These are phyloP conservation scores for Melanaphis sacchari DNA, from an alignment of 1,140 invertebrate species.

Conservation along the genomic window DNA sequence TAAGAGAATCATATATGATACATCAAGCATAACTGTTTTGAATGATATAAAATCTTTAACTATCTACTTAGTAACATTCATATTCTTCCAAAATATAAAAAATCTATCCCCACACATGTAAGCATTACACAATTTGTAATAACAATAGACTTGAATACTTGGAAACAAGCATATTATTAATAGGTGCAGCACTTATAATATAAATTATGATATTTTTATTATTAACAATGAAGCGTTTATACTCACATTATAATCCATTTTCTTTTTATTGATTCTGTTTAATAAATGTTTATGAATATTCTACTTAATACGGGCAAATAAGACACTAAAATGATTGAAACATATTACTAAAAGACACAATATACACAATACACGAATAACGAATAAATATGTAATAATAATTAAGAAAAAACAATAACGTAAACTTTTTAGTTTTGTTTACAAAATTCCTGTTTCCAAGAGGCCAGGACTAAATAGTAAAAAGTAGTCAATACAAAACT, in stretches of 20 bases:
- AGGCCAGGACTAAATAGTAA: neutral
- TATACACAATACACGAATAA: neutral
- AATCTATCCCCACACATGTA: neutral
- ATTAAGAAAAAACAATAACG: neutral
- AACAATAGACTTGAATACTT: neutral
- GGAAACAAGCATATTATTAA: neutral
- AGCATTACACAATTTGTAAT: neutral
- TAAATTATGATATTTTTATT: neutral
- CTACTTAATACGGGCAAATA: neutral
- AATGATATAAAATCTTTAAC: too few species aligned
- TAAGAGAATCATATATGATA: neutral
- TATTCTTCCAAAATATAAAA: neutral
- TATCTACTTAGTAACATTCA: neutral
- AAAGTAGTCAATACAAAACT: neutral
- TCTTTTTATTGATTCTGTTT: neutral
- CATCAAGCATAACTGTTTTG: too few species aligned
- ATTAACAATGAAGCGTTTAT: neutral
- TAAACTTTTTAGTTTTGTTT: neutral
- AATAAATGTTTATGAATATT: neutral
- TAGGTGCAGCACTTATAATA: neutral
- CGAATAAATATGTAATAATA: neutral
- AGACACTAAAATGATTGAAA: neutral
- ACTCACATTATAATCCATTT: conserved; percentile 50
- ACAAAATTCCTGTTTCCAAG: neutral
- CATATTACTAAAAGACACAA: neutral